phyloP scores from a whole-genome alignment of 2,113 vertebrate species.

The Proteles cristata region DNA sequence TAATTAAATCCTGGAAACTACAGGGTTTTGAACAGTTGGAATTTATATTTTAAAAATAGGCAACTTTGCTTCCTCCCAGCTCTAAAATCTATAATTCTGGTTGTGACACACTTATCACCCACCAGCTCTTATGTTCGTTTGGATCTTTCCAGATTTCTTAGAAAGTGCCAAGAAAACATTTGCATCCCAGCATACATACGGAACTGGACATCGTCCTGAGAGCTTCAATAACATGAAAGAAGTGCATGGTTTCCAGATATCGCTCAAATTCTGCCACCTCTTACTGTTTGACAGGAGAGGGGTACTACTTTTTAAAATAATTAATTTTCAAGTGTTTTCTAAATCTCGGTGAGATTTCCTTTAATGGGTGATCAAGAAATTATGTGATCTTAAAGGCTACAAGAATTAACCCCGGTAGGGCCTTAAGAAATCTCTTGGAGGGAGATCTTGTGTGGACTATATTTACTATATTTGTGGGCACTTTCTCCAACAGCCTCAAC shows the following conservation, averaged over 20 bases:
- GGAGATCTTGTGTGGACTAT: neutral
- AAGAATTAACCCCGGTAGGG: neutral
- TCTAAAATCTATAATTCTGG: conserved; percentile 59
- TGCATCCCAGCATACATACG: conserved; percentile 66
- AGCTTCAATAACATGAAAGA: conserved; percentile 69
- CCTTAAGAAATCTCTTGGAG: neutral
- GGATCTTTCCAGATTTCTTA: conserved; percentile 77
- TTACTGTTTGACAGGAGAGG: neutral
- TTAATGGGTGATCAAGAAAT: neutral
- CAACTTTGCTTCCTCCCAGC: conserved; percentile 63
- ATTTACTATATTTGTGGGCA: neutral
- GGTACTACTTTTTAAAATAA: neutral
- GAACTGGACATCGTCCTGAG: conserved; percentile 75
- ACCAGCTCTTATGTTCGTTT: conserved; percentile 81
- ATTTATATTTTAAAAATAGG: conserved; percentile 80
- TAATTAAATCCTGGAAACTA: conserved; percentile 83
- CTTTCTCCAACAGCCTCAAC: neutral
- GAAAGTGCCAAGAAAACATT: conserved; percentile 80
- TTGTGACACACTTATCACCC: conserved; percentile 79
- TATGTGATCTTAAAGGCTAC: neutral
- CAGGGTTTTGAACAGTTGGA: conserved; percentile 82
- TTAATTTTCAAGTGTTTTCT: neutral
- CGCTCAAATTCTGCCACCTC: conserved; percentile 3
- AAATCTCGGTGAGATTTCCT: neutral
- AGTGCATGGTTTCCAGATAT: conserved; percentile 45